Evolutionary conservation across 2,797 vertebrate species (phyloP).

Genomic region (Argyrosomus regius): DNA sequence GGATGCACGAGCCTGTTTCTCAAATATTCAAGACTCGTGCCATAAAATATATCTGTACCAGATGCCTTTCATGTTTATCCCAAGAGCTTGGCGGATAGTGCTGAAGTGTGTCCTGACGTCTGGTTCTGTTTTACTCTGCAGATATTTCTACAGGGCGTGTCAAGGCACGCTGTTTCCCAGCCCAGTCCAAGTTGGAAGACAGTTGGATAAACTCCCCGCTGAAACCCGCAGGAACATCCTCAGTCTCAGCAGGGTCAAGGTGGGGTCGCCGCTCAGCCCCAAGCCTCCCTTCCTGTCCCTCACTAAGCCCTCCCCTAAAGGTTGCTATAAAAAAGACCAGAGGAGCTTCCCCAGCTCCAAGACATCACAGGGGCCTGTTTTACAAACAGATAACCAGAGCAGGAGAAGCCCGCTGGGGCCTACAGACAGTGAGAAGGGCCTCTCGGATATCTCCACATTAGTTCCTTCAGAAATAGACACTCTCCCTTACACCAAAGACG

Average conservation of each 20-base stretch:
- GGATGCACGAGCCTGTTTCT: neutral
- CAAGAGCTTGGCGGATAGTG: slow-evolving; percentile 2
- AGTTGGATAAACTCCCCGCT: slow-evolving; percentile 84
- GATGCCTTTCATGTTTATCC: slow-evolving; percentile 57
- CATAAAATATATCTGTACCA: slow-evolving; percentile 30
- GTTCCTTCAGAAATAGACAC: slow-evolving; percentile 63
- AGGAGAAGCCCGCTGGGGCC: slow-evolving; percentile 30
- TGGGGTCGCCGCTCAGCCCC: slow-evolving; percentile 66
- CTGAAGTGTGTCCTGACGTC: slow-evolving; percentile 38
- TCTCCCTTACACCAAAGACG: slow-evolving; percentile 76
- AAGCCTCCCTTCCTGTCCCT: slow-evolving; percentile 74
- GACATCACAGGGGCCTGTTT: slow-evolving; percentile 5
- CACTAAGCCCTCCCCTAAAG: slow-evolving; percentile 62
- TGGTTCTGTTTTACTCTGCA: slow-evolving; percentile 74
- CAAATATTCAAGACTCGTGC: slow-evolving; percentile 14
- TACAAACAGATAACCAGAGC: slow-evolving; percentile 37
- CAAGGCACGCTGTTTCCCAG: slow-evolving; percentile 94
- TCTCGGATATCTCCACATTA: slow-evolving; percentile 40
- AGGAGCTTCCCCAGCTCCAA: slow-evolving; percentile 41
- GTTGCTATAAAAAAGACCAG: slow-evolving; percentile 54
- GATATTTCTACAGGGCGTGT: slow-evolving; percentile 94
- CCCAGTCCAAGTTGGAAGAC: slow-evolving; percentile 90
- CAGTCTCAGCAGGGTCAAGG: slow-evolving; percentile 77
- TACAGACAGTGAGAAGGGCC: slow-evolving; percentile 54
- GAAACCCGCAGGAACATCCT: slow-evolving; percentile 82